Base-by-base conservation (phyloP, 2,113 vertebrate species). In the Lepidothrix coronata region DNA sequence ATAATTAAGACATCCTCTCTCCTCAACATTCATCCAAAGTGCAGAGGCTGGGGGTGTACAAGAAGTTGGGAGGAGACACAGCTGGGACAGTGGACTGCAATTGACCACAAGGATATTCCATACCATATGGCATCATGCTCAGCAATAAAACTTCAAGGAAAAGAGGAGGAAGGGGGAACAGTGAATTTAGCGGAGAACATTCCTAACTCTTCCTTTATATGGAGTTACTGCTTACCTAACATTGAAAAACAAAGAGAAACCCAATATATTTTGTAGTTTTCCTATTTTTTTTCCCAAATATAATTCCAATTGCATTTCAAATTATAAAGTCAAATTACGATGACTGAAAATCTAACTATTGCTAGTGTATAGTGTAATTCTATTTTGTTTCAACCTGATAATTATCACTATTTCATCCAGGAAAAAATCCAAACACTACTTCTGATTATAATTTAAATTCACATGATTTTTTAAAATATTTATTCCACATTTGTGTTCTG, bases 201-300 rank as follows among this genome's bases (percentile, higher is more conserved):
- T 82, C 23, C 31, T 70, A 54, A 22, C 8, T 66, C 22, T 61
- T 91, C 17, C 8, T 65, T 72, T 79, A 43, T 27, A 39, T 17
- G 9, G 15, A 37, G 10, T 61, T 88, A 39, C 8, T 2, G 0
- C 23, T 80, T 35, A 35, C 2, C n/a, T 61, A 76, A 25, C 0
- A 0, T 49, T 58, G 7, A 61, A 76, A 89, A 80, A 57, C 1
- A 48, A 71, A 79, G 20, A 70, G 2, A 75, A 91, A 41, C 1
- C 0, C 0, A 51, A 80, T 41, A 22, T 35, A 39, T 33, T 43
- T 51, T 75, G 16, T 31, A 63, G 4, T 33, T 81, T 62, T 76
- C 12, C 1, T 35, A 2, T 18, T 13, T 57, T 52, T 52, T 62
- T 66, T 23, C 0, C 6, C 12, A 41, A 76, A 59, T 59, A n/a